phyloP scores from a whole-genome alignment of 2,797 vertebrate genomes.

The Pangasius larnaudii region DNA sequence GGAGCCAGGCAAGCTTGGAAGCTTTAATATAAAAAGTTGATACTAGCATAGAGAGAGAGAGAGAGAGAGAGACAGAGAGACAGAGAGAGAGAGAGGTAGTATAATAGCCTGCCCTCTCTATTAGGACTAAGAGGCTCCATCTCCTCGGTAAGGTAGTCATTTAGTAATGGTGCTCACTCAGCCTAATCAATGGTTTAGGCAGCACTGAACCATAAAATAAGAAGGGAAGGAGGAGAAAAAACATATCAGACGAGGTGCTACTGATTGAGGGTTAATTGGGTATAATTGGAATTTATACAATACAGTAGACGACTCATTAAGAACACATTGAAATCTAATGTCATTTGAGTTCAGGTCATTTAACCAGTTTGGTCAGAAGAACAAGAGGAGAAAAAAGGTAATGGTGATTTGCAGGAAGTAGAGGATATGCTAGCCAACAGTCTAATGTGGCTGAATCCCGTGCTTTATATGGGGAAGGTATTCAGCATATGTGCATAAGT shows the following conservation, averaged over 20 bases:
- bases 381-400: slow-evolving; percentile 43
- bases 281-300: slow-evolving; percentile 97
- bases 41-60: slow-evolving; percentile 70
- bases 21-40: slow-evolving; percentile 78
- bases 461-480: not conserved
- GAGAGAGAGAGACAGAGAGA: slow-evolving; percentile 35
- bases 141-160: slow-evolving; percentile 85
- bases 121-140: slow-evolving; percentile 83
- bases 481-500: not conserved
- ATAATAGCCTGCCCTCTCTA: slow-evolving; percentile 78
- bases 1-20: slow-evolving; percentile 73
- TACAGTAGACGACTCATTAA: slow-evolving; percentile 87
- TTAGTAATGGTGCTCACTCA: slow-evolving; percentile 92
- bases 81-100: slow-evolving; percentile 59
- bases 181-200: slow-evolving; percentile 88
- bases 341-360: slow-evolving; percentile 81
- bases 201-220: slow-evolving; percentile 94
- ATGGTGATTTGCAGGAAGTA: slow-evolving; percentile 51
- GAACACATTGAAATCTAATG: slow-evolving; percentile 82
- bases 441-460: slow-evolving; percentile 16
- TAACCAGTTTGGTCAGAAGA: slow-evolving; percentile 65
- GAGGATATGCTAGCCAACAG: slow-evolving; percentile 20
- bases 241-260: slow-evolving; percentile 85
- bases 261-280: slow-evolving; percentile 98
- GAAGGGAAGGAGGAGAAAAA: slow-evolving; percentile 70